A percentile compares a stretch with the other conserved stretches of the same genome.
These are phyloP conservation scores for Baryphthengus martii DNA, from an alignment of 2,113 vertebrate species.

Conservation along the genomic window DNA sequence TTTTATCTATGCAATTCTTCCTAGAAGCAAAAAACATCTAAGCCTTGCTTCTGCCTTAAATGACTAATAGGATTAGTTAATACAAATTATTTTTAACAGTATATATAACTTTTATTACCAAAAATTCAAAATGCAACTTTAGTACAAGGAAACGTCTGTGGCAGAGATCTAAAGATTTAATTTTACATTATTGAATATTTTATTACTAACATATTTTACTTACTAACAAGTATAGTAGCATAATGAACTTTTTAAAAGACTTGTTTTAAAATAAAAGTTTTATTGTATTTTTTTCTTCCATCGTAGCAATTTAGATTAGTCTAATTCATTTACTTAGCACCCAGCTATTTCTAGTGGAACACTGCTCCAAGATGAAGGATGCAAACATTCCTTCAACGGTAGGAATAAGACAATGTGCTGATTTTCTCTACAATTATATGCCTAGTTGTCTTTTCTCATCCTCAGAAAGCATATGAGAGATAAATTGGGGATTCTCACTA, in stretches of 20 bases:
- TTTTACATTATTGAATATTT: background rate
- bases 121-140: background rate
- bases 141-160: background rate
- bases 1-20: background rate
- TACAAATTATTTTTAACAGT: background rate
- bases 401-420: background rate
- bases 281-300: background rate
- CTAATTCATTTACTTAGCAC: background rate
- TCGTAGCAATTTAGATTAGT: background rate
- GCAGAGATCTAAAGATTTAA: background rate
- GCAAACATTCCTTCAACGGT: background rate
- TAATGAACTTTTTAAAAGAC: background rate
- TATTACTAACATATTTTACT: no score
- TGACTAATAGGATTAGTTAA: background rate
- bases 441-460: background rate
- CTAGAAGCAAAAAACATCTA: background rate
- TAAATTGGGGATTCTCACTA: background rate
- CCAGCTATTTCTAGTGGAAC: background rate
- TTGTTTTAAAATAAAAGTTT: background rate
- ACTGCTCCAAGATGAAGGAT: slow-evolving; percentile 1
- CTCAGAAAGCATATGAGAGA: background rate
- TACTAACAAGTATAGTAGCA: background rate
- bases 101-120: background rate
- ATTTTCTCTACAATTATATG: background rate
- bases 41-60: background rate